Conservation (phyloP, 2,888 invertebrate genomes). For the Pelosia muscerda region DNA sequence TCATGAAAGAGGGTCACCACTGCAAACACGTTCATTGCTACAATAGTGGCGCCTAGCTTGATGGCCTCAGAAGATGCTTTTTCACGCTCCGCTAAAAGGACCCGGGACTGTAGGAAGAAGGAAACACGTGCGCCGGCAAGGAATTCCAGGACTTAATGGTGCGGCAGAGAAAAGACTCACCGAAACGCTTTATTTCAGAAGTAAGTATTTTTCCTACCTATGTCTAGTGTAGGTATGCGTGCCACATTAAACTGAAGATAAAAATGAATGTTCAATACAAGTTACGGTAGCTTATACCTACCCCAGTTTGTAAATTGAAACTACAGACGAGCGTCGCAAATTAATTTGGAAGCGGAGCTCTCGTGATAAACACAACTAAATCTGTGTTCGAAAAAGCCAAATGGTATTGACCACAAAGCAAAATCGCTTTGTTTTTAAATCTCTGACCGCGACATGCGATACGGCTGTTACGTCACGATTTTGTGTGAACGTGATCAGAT, state of each 20-base stretch:
- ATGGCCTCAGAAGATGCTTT: no score
- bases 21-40: no score
- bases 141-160: no score
- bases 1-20: no score
- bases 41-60: no score
- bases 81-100: no score
- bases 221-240: no score
- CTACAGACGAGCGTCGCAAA: neutral
- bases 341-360: neutral
- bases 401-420: conserved; percentile 20
- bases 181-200: no score
- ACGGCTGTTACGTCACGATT: conserved; percentile 59
- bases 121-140: no score
- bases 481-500: conserved; percentile 49
- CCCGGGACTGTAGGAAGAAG: no score
- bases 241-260: neutral
- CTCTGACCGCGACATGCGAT: conserved; percentile 37
- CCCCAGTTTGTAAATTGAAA: neutral
- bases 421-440: conserved; percentile 39
- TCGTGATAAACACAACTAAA: neutral
- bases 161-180: no score
- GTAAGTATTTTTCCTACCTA: no score
- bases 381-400: neutral
- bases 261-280: neutral
- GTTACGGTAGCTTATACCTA: neutral